These are phyloP conservation scores for Malaclemys terrapin DNA, from an alignment of 2,113 vertebrate species.

Conservation along the genomic window DNA sequence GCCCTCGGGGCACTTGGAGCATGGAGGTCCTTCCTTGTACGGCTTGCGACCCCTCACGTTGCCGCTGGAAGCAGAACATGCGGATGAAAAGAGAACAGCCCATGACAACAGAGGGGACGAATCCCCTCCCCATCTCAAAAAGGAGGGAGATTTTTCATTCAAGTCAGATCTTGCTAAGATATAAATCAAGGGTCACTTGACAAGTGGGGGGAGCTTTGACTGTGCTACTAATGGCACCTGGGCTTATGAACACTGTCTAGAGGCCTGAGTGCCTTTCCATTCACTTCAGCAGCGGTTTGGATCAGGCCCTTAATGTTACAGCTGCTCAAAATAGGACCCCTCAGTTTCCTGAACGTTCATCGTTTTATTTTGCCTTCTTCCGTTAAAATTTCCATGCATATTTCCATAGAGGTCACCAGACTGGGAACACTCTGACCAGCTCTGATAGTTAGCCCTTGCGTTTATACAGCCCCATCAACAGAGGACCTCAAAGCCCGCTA, in stretches of 20 bases:
- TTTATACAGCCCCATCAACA: neutral
- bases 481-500: neutral
- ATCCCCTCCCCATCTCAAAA: neutral
- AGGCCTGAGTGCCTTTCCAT: neutral
- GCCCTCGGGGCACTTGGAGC: conserved; percentile 61
- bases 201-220: neutral
- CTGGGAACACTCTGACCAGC: neutral
- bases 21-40: conserved; percentile 71
- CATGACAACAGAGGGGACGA: neutral
- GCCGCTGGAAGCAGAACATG: conserved; percentile 66
- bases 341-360: neutral
- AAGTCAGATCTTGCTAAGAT: neutral
- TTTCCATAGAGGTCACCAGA: neutral
- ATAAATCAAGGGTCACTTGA: neutral
- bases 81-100: neutral
- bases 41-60: conserved; percentile 72
- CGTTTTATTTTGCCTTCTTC: neutral
- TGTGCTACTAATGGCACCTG: neutral
- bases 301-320: neutral
- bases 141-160: neutral
- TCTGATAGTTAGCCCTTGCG: neutral
- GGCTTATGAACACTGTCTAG: accelerated
- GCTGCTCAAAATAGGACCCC: neutral
- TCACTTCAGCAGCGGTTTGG: neutral
- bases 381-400: neutral